These are phyloP conservation scores for Apantesis nais DNA, from an alignment of 2,888 invertebrate genomes.

Conservation along the genomic window DNA sequence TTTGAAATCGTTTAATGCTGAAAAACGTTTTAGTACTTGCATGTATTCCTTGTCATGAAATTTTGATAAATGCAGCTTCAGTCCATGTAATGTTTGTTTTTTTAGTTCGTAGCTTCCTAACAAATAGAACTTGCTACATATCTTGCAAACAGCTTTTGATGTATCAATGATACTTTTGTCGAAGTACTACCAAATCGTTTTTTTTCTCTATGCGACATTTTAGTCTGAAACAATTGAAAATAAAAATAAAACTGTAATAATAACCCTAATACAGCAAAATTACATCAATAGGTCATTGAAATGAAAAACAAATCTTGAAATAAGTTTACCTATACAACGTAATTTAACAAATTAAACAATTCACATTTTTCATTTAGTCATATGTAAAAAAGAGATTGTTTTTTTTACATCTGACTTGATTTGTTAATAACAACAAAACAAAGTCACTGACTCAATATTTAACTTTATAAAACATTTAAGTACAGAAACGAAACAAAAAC, in stretches of 20 bases:
- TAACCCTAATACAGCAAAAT: neutral
- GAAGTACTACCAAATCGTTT: conserved; percentile 1
- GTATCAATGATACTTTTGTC: neutral
- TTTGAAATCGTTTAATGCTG: conserved; percentile 28
- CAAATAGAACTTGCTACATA: conserved; percentile 24
- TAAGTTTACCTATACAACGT: conserved; percentile 22
- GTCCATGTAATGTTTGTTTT: conserved; percentile 30
- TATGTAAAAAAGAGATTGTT: too few species aligned
- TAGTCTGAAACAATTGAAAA: neutral
- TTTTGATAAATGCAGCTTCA: conserved; percentile 30
- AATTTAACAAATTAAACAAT: conserved; percentile 22
- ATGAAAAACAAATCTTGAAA: conserved; percentile 20
- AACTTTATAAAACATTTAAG: too few species aligned
- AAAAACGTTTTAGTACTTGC: conserved; percentile 26
- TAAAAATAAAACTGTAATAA: neutral
- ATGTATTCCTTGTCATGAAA: conserved; percentile 27
- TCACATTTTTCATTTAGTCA: neutral
- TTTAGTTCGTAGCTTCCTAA: conserved; percentile 24
- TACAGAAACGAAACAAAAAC: too few species aligned
- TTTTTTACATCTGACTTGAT: too few species aligned
- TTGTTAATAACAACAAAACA: too few species aligned
- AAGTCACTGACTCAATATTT: too few species aligned
- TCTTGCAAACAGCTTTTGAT: conserved; percentile 27
- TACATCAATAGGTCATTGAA: conserved; percentile 4
- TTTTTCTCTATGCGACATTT: neutral